A percentile compares a stretch with the other conserved stretches of the same genome.
Evolutionary conservation across 92 coral and sea anemone genomes (phyloP).

Genomic region (Actinostola sp.): DNA sequence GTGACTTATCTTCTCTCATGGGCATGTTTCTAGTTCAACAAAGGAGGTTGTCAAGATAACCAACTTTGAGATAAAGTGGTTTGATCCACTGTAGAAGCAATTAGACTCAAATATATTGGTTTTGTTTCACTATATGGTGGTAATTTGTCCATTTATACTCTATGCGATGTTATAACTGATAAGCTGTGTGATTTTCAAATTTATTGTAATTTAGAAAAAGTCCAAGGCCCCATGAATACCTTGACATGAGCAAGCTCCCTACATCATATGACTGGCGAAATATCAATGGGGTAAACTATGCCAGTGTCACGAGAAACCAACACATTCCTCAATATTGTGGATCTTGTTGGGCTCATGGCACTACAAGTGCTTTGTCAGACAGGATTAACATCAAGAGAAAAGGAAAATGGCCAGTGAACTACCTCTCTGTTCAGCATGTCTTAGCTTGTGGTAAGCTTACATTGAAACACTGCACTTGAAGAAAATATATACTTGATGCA

Average conservation of each 20-base stretch:
- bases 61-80: no score
- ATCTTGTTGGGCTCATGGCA: slow-evolving; percentile 98
- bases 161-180: no score
- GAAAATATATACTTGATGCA: no score
- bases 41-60: no score
- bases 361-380: slow-evolving; percentile 96
- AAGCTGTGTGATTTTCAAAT: no score
- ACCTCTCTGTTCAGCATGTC: slow-evolving; percentile 93
- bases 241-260: slow-evolving; percentile 64
- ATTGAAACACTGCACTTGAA: no score
- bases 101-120: no score
- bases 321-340: slow-evolving; percentile 99
- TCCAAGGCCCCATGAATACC: slow-evolving; percentile 86
- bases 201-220: slow-evolving; percentile 53
- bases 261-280: slow-evolving; percentile 84
- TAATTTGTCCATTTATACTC: no score
- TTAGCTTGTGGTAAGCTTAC: slow-evolving; percentile 97
- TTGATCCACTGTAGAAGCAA: no score
- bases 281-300: slow-evolving; percentile 78
- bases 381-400: slow-evolving; percentile 84
- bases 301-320: slow-evolving; percentile 92
- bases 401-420: slow-evolving; percentile 85
- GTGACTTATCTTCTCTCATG: no score
- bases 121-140: no score
- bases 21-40: no score